A percentile compares a stretch with the other conserved stretches of the same genome.
Evolutionary conservation across 2,113 vertebrate genomes (phyloP).

Genomic region (Emydocephalus ijimae): DNA sequence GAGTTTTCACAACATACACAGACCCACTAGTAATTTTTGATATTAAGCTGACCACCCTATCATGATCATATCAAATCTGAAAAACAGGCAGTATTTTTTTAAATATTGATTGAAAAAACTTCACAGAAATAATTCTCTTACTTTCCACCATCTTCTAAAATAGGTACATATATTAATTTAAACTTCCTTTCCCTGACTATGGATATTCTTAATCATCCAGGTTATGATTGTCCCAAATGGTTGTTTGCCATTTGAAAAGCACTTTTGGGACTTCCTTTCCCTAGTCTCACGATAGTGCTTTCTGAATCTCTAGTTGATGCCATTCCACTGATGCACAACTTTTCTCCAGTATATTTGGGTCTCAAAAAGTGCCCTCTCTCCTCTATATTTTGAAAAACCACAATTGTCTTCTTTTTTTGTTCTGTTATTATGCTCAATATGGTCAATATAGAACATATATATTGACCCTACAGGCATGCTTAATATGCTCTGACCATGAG

Average conservation of each 20-base stretch:
- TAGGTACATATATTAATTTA: neutral
- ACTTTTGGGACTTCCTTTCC: neutral
- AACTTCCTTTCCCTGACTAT: neutral
- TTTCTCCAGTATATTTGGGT: neutral
- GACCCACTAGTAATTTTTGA: neutral
- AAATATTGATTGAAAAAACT: neutral
- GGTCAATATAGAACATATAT: neutral
- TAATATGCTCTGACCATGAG: neutral
- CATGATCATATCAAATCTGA: neutral
- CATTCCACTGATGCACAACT: neutral
- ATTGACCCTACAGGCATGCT: neutral
- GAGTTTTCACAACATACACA: neutral
- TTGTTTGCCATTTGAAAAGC: neutral
- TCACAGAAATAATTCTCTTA: neutral
- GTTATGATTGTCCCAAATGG: neutral
- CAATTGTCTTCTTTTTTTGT: neutral
- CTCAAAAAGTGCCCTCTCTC: too few relatives aligned
- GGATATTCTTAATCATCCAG: neutral
- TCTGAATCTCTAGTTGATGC: neutral
- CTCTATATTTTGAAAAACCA: neutral
- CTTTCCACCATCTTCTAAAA: neutral
- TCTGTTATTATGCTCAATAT: neutral
- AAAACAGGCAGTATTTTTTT: neutral
- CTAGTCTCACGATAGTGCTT: neutral
- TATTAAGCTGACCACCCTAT: neutral